Evolutionary conservation across 2,113 vertebrate species (phyloP), one percentile per base, ranked within the genome.

Genomic region (Aplodontia rufa): DNA sequence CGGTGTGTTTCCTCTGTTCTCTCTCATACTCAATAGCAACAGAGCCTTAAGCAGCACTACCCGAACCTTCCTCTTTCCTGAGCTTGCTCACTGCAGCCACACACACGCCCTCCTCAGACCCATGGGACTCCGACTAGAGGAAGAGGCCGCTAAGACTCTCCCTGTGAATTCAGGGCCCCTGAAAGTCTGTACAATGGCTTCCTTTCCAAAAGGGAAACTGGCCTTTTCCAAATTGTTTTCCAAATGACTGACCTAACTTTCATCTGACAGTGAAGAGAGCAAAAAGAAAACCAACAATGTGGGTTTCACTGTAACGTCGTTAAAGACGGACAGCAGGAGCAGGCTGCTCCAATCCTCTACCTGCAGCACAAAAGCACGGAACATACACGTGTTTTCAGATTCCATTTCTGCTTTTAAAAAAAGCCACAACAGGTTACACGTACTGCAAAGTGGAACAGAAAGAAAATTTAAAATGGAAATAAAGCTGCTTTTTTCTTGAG

Each of bases 251-350:
- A 2, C 55, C n/a, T 35, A 26, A 45, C 47, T 68, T 74, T 37
- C n/a, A 55, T 66, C 6, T 75, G 47, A 82, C 86, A 83, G 51
- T 24, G 26, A 19, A 47, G 60, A 58, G 74, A 62, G 45, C 2
- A 35, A n/a, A 62, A 78, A 82, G 66, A 49, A 72, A 82, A 37
- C 75, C 64, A 35, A 40, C n/a, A 85, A 7, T 32, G 30, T 7
- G 20, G 87, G 79, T 55, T 60, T 76, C n/a, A 24, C 37, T 49
- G 53, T 19, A 30, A 64, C 10, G 64, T 28, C 82, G 24, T 64
- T 86, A 90, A 20, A 47, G 14, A 83, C 47, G 51, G 20, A 30
- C 83, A 91, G 64, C 62, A 49, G 72, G 93, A 98, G 90, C 85
- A 49, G 11, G 69, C 8, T 47, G 71, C n/a, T 0, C 22, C 40